Evolutionary conservation across 1,140 invertebrate species (phyloP).

Genomic region (Dinothrombium tinctorium): DNA sequence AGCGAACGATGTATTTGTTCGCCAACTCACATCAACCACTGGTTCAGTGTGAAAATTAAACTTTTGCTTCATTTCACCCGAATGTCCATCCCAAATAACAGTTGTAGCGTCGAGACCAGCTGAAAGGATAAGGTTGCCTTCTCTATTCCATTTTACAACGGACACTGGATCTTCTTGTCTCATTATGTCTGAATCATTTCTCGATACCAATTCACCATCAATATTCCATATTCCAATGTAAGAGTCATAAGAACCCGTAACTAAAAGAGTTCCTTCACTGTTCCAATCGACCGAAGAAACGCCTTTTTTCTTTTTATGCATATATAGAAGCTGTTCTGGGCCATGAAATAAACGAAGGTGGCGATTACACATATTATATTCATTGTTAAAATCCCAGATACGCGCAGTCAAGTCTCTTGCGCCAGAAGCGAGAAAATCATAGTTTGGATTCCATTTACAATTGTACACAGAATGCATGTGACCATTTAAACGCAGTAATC

Average conservation of each 20-base stretch:
- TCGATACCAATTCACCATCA: slow-evolving; percentile 66
- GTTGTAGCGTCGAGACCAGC: slow-evolving; percentile 48
- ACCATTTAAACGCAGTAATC: slow-evolving; percentile 74
- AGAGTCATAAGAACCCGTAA: slow-evolving; percentile 94
- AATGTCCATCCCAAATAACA: slow-evolving; percentile 85
- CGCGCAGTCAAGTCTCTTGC: slow-evolving; percentile 92
- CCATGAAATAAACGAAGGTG: slow-evolving; percentile 82
- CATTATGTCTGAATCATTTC: no score
- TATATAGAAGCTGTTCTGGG: slow-evolving; percentile 84
- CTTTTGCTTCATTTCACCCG: slow-evolving; percentile 86
- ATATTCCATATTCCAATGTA: slow-evolving; percentile 95
- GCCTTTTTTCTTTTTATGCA: slow-evolving; percentile 96
- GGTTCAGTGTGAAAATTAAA: slow-evolving; percentile 93
- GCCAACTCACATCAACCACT: slow-evolving; percentile 95
- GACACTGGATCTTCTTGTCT: slow-evolving; percentile 99
- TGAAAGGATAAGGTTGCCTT: slow-evolving; percentile 90
- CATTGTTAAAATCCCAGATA: slow-evolving; percentile 94
- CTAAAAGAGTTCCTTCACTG: slow-evolving; percentile 78
- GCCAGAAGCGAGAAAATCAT: slow-evolving; percentile 79
- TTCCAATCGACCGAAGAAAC: slow-evolving; percentile 98
- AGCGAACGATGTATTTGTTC: slow-evolving; percentile 87
- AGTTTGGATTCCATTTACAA: slow-evolving; percentile 96
- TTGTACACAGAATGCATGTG: slow-evolving; percentile 98
- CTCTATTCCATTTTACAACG: slow-evolving; percentile 96
- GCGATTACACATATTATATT: slow-evolving; percentile 39